phyloP scores from a whole-genome alignment of 1,140 invertebrate genomes.

The Dryas iulia region DNA sequence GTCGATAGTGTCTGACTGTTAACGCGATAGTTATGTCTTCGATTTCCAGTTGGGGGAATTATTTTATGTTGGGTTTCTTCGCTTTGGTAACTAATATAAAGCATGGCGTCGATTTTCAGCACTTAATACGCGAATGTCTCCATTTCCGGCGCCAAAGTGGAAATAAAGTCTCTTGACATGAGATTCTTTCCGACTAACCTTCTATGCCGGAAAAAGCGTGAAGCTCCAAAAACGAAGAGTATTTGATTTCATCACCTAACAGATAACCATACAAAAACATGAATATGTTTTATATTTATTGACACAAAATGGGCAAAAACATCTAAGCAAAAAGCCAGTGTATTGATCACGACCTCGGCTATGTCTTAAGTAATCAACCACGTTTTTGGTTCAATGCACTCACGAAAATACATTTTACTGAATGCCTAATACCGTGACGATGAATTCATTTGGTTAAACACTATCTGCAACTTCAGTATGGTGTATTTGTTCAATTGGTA shows the following conservation, averaged over 20 bases:
- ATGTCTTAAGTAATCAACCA: constrained; percentile 71
- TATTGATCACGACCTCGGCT: constrained; percentile 56
- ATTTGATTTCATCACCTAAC: constrained; percentile 38
- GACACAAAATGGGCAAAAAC: constrained; percentile 53
- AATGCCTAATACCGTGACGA: constrained; percentile 59
- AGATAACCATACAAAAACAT: constrained; percentile 51
- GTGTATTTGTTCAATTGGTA: constrained; percentile 38
- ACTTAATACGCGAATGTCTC: no score
- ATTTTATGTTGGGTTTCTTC: no score
- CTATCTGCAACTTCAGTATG: constrained; percentile 47
- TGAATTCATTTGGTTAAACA: constrained; percentile 58
- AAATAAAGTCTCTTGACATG: no score
- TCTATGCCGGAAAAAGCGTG: no score
- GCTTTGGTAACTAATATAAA: no score
- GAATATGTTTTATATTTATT: constrained; percentile 55
- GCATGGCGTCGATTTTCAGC: no score
- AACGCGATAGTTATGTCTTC: no score
- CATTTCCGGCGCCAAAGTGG: no score
- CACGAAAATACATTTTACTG: constrained; percentile 67
- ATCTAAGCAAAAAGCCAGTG: constrained; percentile 56
- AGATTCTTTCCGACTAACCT: no score
- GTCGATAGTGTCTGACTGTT: no score
- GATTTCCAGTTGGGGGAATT: no score
- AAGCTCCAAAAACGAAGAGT: no score
- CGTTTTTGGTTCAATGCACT: constrained; percentile 79